Conservation (phyloP, 2,888 invertebrate genomes). For the Trichogramma dendrolimi region DNA sequence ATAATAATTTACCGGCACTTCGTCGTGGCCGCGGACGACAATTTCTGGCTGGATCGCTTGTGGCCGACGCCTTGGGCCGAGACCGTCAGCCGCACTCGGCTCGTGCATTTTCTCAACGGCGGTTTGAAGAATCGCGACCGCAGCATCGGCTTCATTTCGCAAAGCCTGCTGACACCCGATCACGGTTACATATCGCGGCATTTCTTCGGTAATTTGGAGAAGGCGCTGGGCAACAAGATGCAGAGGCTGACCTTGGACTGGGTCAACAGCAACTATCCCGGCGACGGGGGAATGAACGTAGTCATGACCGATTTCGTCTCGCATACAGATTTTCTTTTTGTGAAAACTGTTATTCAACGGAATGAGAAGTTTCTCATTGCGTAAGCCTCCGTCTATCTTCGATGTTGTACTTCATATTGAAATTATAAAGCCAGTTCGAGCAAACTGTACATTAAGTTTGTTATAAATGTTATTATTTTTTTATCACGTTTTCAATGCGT, state of each 20-base stretch:
- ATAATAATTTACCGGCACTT: constrained; percentile 65
- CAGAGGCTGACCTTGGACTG: constrained; percentile 40
- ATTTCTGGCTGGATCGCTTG: constrained; percentile 67
- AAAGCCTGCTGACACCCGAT: constrained; percentile 75
- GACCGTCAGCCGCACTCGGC: constrained; percentile 58
- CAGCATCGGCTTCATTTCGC: constrained; percentile 70
- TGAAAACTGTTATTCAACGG: constrained; percentile 63
- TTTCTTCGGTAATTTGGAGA: constrained; percentile 41
- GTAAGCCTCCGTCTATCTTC: no score
- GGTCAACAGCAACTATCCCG: constrained; percentile 42
- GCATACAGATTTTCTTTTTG: constrained; percentile 61
- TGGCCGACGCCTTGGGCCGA: constrained; percentile 82
- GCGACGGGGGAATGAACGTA: constrained; percentile 62
- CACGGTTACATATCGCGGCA: constrained; percentile 58
- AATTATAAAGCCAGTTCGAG: no score
- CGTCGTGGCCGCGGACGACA: constrained; percentile 55
- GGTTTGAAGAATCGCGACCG: constrained; percentile 57
- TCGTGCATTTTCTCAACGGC: constrained; percentile 61
- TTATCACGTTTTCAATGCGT: no score
- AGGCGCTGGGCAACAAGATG: constrained; percentile 35
- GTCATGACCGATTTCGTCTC: constrained; percentile 78
- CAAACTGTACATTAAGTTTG: no score
- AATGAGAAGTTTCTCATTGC: constrained; percentile 50
- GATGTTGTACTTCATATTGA: no score
- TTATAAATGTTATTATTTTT: no score